A percentile compares a stretch with the other conserved stretches of the same genome.
Evolutionary conservation across 1,140 invertebrate species (phyloP).

Genomic region (Leptopilina boulardi): DNA sequence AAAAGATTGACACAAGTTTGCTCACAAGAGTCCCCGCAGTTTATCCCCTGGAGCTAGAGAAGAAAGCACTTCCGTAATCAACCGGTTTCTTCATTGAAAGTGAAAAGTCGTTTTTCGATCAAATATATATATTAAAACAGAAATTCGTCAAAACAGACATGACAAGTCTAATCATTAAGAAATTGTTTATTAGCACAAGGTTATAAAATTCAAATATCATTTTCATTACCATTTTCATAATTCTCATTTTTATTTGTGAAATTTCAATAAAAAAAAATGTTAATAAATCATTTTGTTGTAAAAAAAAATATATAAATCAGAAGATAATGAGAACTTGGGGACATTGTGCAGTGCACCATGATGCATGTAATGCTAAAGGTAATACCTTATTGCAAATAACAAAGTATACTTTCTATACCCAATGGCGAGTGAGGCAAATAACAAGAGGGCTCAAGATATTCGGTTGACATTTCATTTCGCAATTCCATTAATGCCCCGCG

Average conservation of each 20-base stretch:
- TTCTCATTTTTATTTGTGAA: background rate
- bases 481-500: constrained; percentile 48
- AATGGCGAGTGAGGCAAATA: constrained; percentile 37
- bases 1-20: constrained; percentile 14
- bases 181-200: background rate
- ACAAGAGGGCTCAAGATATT: constrained; percentile 40
- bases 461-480: constrained; percentile 56
- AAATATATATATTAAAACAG: background rate
- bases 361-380: background rate
- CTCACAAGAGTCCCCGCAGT: background rate
- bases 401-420: constrained; percentile 6
- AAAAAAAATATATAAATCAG: background rate
- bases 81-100: constrained; percentile 32
- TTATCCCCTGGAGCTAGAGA: constrained; percentile 29
- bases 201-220: background rate
- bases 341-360: background rate
- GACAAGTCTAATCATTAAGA: background rate
- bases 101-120: constrained; percentile 10
- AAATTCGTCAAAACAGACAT: background rate
- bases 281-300: no score
- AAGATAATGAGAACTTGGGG: background rate
- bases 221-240: background rate
- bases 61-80: constrained; percentile 28
- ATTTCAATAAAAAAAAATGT: no score
- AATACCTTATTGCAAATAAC: constrained; percentile 11